Conservation (phyloP, 2,113 vertebrate species). For the Chascanopsetta lugubris region DNA sequence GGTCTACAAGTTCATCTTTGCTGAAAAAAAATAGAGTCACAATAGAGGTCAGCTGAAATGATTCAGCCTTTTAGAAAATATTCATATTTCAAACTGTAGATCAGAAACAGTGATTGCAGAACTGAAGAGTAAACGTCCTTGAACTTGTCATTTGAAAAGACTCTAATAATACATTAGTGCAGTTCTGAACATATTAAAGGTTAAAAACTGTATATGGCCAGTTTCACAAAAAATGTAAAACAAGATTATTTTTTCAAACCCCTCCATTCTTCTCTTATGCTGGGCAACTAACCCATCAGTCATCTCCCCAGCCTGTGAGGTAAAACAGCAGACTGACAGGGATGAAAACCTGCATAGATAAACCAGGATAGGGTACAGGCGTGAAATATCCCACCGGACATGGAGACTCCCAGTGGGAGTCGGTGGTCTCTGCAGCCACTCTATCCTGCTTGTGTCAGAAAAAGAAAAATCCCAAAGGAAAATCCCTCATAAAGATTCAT, state of each 20-base stretch:
- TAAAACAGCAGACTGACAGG: slow-evolving; percentile 3
- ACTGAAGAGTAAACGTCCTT: no score
- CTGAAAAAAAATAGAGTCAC: slow-evolving; percentile 5
- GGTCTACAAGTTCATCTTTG: slow-evolving; percentile 8
- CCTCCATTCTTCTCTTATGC: background rate
- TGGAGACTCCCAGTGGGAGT: slow-evolving; percentile 18
- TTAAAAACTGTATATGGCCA: no score
- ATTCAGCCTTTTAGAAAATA: slow-evolving; percentile 13
- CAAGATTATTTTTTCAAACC: no score
- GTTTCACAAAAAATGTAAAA: no score
- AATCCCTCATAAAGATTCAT: slow-evolving; percentile 22
- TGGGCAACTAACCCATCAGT: background rate
- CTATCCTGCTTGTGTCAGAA: slow-evolving; percentile 19
- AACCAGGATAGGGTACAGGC: slow-evolving; percentile 7
- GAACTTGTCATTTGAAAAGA: no score
- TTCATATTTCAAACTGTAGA: slow-evolving; percentile 5
- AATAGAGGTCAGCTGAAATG: slow-evolving; percentile 7
- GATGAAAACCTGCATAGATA: slow-evolving; percentile 13
- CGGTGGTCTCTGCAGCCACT: slow-evolving; percentile 27
- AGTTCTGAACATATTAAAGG: background rate
- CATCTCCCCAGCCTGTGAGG: background rate
- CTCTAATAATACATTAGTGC: background rate
- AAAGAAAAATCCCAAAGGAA: slow-evolving; percentile 30
- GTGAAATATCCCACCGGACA: slow-evolving; percentile 26
- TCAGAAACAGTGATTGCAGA: background rate